A percentile compares a stretch with the other conserved stretches of the same genome.
Evolutionary conservation across 2,113 vertebrate genomes (phyloP).

Genomic region (Microcebus griseorufus): DNA sequence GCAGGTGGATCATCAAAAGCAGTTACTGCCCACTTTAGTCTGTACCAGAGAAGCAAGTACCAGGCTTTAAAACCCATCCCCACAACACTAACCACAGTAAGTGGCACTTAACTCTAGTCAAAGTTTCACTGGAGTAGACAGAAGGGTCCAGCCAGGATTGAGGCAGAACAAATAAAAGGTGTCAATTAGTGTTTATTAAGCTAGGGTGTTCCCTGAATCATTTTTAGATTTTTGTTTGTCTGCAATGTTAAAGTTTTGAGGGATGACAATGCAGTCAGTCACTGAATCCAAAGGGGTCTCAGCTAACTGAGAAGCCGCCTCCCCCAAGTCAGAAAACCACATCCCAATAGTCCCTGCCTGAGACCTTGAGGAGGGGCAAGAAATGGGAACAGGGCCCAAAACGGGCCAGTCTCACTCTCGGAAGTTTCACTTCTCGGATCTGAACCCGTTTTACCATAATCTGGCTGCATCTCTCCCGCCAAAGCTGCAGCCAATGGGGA

Average conservation of each 20-base stretch:
- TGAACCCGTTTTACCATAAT: not conserved
- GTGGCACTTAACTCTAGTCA: not conserved
- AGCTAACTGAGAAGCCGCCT: not conserved
- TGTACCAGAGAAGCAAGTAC: accelerated
- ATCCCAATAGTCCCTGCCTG: not conserved
- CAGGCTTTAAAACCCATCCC: not conserved
- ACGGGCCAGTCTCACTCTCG: not conserved
- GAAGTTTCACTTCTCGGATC: not conserved
- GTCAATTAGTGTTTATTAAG: not conserved
- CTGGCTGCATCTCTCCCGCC: slow-evolving; percentile 16
- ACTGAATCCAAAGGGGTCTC: not conserved
- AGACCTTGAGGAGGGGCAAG: not conserved
- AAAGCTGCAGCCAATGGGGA: slow-evolving; percentile 11
- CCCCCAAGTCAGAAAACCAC: not conserved
- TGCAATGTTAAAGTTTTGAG: not conserved
- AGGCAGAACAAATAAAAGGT: not conserved
- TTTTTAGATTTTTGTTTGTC: not conserved
- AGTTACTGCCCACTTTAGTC: not conserved
- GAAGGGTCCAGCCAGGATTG: accelerated
- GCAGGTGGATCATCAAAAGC: not conserved
- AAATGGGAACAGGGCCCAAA: not conserved
- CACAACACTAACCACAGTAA: accelerated
- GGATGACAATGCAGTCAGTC: not conserved
- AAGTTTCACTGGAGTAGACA: not conserved
- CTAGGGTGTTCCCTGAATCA: not conserved